phyloP scores from a whole-genome alignment of 2,113 vertebrate genomes.

The Coptodon rendalli region DNA sequence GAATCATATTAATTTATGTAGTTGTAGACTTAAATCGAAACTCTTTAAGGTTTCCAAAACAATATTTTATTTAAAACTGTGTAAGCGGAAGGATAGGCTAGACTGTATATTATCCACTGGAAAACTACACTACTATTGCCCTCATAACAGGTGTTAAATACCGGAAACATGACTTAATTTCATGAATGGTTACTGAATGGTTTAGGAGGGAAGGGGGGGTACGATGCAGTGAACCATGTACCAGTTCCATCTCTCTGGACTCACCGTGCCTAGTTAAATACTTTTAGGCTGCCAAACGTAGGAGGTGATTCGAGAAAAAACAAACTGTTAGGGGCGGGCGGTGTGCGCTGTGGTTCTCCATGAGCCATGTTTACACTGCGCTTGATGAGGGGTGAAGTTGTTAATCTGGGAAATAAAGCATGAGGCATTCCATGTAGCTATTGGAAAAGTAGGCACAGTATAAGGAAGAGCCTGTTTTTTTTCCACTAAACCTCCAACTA shows the following conservation, averaged over 20 bases:
- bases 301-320: neutral
- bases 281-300: conserved; percentile 13
- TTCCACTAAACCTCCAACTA: neutral
- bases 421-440: conserved; percentile 55
- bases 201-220: neutral
- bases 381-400: conserved; percentile 70
- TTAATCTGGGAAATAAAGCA: conserved; percentile 67
- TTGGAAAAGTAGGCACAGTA: conserved; percentile 20
- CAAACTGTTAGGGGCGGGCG: neutral
- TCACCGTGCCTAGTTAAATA: conserved; percentile 17
- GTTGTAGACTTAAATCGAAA: neutral
- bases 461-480: neutral
- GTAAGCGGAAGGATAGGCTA: neutral
- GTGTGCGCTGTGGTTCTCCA: neutral
- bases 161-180: conserved; percentile 33
- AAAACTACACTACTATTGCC: neutral
- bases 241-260: conserved; percentile 17
- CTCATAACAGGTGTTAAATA: neutral
- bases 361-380: conserved; percentile 62
- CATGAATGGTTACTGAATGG: conserved; percentile 12
- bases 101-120: neutral
- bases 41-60: neutral
- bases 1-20: neutral
- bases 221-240: conserved; percentile 3
- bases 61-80: neutral